These are phyloP conservation scores for Sebastes melanostomus DNA, from an alignment of 2,797 vertebrate species.

Conservation along the genomic window DNA sequence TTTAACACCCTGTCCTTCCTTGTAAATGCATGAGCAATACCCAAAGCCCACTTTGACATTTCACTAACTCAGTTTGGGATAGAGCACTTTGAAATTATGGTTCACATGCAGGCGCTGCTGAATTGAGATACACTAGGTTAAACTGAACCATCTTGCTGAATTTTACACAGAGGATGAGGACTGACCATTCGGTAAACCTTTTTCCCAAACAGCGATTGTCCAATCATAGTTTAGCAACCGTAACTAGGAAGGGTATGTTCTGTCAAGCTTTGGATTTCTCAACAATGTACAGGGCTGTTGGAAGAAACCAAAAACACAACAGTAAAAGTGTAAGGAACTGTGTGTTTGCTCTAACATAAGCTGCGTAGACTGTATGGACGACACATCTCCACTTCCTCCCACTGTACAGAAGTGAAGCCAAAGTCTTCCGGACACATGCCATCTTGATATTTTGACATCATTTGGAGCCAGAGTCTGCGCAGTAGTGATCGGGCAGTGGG, in stretches of 20 bases:
- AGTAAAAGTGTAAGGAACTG: background rate
- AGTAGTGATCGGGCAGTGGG: rapidly evolving
- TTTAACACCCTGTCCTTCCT: slow-evolving; percentile 63
- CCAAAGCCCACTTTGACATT: slow-evolving; percentile 58
- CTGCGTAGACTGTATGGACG: background rate
- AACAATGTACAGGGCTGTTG: background rate
- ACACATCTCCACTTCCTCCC: too few species aligned
- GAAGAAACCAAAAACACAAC: background rate
- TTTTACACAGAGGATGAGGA: background rate
- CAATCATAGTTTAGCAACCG: background rate
- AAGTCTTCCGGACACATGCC: too few species aligned
- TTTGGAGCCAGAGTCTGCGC: too few species aligned
- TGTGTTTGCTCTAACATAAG: background rate
- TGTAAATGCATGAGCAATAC: slow-evolving; percentile 59
- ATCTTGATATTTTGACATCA: too few species aligned
- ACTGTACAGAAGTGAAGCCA: too few species aligned
- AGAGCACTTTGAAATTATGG: slow-evolving; percentile 28
- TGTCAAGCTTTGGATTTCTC: background rate
- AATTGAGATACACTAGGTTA: background rate
- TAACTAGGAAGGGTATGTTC: background rate
- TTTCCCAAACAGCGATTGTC: background rate
- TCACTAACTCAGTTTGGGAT: slow-evolving; percentile 48
- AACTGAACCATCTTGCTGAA: slow-evolving; percentile 7
- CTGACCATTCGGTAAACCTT: background rate
- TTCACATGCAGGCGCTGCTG: background rate